These are phyloP conservation scores for Dinocampus coccinellae DNA, from an alignment of 2,888 invertebrate species.

Conservation along the genomic window DNA sequence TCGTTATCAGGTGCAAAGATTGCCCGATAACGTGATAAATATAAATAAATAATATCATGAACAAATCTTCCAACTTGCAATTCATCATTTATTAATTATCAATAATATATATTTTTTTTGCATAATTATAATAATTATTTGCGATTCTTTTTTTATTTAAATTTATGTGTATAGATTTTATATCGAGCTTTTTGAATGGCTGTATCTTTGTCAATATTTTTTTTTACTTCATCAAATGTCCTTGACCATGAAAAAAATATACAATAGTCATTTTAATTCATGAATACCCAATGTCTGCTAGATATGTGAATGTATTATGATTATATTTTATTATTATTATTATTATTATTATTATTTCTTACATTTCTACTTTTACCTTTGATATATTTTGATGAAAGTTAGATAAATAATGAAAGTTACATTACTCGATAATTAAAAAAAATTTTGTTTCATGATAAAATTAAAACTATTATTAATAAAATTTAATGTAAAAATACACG, in stretches of 20 bases:
- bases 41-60: not conserved
- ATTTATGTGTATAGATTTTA: not conserved
- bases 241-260: conserved; percentile 30
- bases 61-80: not conserved
- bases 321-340: too few relatives aligned
- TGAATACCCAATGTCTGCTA: not conserved
- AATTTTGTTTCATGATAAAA: not conserved
- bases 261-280: conserved; percentile 5
- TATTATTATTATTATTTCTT: not conserved
- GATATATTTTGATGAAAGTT: not conserved
- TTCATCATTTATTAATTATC: not conserved
- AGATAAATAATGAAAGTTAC: not conserved
- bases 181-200: too few relatives aligned
- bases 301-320: not conserved
- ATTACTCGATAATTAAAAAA: not conserved
- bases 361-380: not conserved
- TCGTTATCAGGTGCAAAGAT: conserved; percentile 11
- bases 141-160: not conserved
- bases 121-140: not conserved
- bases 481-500: not conserved
- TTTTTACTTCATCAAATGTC: conserved; percentile 6
- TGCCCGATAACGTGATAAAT: conserved; percentile 6
- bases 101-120: not conserved
- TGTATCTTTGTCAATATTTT: too few relatives aligned
- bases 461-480: not conserved